Percentiles rank a stretch among this genome's conserved stretches.
These are phyloP conservation scores for Leucoptera coffeella DNA, from an alignment of 2,888 invertebrate species.

Conservation along the genomic window DNA sequence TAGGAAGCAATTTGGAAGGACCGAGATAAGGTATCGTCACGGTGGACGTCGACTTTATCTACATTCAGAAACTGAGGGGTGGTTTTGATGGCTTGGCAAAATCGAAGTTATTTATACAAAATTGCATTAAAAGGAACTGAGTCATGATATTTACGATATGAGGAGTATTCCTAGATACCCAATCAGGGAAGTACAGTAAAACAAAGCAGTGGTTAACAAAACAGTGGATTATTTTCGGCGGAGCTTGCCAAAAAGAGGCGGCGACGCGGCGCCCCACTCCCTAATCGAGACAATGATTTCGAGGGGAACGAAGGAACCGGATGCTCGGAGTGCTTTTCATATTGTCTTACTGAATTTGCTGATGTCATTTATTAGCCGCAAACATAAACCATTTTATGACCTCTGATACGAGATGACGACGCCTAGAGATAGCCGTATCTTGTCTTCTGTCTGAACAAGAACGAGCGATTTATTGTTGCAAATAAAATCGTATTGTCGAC, in stretches of 20 bases:
- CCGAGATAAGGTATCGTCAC: constrained; percentile 7
- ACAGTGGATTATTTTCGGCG: constrained; percentile 25
- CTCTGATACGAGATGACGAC: constrained; percentile 30
- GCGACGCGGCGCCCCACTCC: constrained; percentile 30
- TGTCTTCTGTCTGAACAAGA: constrained; percentile 29
- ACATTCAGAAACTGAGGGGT: no score
- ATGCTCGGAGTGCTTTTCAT: constrained; percentile 39
- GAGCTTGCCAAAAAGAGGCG: constrained; percentile 21
- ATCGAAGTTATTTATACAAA: no score
- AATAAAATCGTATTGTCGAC: constrained; percentile 34
- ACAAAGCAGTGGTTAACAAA: constrained; percentile 22
- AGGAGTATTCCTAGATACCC: no score
- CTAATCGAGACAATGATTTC: constrained; percentile 37
- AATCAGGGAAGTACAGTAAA: constrained; percentile 24
- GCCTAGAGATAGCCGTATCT: constrained; percentile 23
- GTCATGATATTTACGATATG: no score
- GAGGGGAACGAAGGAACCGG: constrained; percentile 31
- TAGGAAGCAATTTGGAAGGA: constrained; percentile 37
- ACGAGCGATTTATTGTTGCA: constrained; percentile 33
- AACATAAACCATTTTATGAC: constrained; percentile 53
- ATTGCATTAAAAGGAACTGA: no score
- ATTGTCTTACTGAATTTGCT: constrained; percentile 52
- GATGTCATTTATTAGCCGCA: constrained; percentile 53
- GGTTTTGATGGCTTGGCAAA: no score
- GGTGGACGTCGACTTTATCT: constrained; percentile 1